These are phyloP conservation scores for Artibeus jamaicensis DNA, from an alignment of 2,797 vertebrate species.

Conservation along the genomic window DNA sequence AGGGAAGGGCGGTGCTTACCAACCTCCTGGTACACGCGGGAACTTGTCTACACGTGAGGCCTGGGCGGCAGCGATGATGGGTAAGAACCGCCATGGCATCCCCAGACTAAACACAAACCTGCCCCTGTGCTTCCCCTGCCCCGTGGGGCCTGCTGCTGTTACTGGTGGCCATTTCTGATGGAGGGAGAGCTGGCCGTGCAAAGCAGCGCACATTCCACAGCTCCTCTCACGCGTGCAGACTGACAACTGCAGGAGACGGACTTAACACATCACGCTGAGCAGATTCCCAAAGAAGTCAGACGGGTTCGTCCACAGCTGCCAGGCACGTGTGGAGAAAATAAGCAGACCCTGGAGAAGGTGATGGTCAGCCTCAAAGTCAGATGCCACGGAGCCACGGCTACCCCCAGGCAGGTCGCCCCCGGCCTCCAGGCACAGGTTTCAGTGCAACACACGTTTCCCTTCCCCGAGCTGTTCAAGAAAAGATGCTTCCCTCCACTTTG, in stretches of 20 bases:
- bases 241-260: background rate
- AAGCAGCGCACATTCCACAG: background rate
- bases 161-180: background rate
- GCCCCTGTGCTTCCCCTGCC: background rate
- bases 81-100: background rate
- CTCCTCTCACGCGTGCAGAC: background rate
- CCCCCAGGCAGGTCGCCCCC: background rate
- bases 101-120: background rate
- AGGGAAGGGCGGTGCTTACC: background rate
- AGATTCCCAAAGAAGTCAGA: background rate
- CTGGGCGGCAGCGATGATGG: background rate
- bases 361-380: background rate
- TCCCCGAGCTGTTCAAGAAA: background rate
- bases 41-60: background rate
- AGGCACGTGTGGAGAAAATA: background rate
- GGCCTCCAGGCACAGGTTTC: background rate
- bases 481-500: background rate
- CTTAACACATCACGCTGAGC: background rate
- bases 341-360: background rate
- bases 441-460: background rate
- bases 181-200: background rate
- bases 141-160: background rate
- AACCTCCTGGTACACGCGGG: rapidly evolving
- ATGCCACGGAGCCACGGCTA: background rate
- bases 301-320: constrained; percentile 37